Conservation (phyloP, 2,113 vertebrate genomes). For the Barbus barbus region DNA sequence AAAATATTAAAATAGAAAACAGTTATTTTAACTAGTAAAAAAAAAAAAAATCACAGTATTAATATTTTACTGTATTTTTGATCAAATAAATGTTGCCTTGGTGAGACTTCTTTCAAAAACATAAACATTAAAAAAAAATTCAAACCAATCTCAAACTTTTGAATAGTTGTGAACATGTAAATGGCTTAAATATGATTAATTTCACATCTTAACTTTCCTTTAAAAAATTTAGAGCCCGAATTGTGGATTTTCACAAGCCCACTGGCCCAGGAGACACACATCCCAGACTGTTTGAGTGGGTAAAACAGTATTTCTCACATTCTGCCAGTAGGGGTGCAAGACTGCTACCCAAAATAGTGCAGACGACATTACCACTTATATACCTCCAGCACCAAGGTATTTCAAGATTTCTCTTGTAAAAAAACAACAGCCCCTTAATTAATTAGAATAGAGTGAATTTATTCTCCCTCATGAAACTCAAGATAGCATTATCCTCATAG, state of each 20-base stretch:
- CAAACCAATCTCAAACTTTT: background rate
- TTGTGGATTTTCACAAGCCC: constrained; percentile 90
- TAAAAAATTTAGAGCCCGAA: constrained; percentile 75
- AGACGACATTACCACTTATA: constrained; percentile 83
- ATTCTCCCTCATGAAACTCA: background rate
- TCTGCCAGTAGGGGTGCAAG: constrained; percentile 67
- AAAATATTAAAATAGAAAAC: background rate
- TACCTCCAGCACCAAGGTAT: constrained; percentile 96
- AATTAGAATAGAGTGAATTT: background rate
- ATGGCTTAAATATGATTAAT: background rate
- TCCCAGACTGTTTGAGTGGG: constrained; percentile 87
- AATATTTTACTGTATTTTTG: background rate
- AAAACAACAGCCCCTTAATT: background rate
- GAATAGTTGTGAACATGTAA: too few relatives aligned
- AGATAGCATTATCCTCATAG: background rate
- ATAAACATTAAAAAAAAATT: background rate
- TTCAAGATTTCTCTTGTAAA: background rate
- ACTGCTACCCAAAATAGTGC: constrained; percentile 73
- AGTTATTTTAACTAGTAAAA: background rate
- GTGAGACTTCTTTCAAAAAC: background rate
- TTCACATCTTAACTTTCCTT: background rate
- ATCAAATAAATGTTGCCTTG: background rate
- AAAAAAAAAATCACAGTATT: background rate
- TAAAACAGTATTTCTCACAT: constrained; percentile 83
- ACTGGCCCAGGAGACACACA: constrained; percentile 86